Evolutionary conservation across 2,113 vertebrate species (phyloP).

Genomic region (Laticauda colubrina): DNA sequence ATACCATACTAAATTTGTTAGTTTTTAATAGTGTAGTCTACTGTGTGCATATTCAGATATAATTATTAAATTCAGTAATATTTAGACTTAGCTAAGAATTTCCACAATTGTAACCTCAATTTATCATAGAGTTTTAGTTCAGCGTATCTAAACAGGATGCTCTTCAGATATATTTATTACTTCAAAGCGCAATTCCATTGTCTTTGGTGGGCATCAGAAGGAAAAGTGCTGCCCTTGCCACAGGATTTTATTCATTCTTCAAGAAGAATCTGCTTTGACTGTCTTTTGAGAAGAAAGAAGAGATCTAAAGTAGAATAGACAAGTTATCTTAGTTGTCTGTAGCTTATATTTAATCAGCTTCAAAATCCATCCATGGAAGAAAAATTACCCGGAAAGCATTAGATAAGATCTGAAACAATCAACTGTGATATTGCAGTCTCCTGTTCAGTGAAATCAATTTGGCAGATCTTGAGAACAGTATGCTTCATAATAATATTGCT

Average conservation of each 20-base stretch:
- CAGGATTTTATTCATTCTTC: neutral
- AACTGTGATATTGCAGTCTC: neutral
- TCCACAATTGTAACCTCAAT: neutral
- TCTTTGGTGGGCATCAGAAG: neutral
- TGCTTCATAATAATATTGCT: neutral
- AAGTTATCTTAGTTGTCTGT: neutral
- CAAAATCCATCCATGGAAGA: neutral
- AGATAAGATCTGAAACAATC: constrained; percentile 2
- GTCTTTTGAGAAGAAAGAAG: neutral
- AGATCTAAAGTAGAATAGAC: neutral
- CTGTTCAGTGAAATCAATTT: neutral
- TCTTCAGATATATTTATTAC: neutral
- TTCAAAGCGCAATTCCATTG: neutral
- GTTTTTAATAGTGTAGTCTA: neutral
- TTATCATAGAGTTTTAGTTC: neutral
- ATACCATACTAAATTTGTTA: neutral
- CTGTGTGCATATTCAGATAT: neutral
- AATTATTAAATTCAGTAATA: neutral
- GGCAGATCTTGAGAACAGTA: constrained; percentile 1
- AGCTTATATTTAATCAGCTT: neutral
- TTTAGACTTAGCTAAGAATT: neutral
- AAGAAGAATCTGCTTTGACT: neutral
- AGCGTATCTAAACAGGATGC: neutral
- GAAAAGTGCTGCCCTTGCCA: neutral
- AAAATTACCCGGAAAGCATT: neutral